These are phyloP conservation scores for Onychorhynchus coronatus DNA, from an alignment of 2,113 vertebrate genomes.

Conservation along the genomic window DNA sequence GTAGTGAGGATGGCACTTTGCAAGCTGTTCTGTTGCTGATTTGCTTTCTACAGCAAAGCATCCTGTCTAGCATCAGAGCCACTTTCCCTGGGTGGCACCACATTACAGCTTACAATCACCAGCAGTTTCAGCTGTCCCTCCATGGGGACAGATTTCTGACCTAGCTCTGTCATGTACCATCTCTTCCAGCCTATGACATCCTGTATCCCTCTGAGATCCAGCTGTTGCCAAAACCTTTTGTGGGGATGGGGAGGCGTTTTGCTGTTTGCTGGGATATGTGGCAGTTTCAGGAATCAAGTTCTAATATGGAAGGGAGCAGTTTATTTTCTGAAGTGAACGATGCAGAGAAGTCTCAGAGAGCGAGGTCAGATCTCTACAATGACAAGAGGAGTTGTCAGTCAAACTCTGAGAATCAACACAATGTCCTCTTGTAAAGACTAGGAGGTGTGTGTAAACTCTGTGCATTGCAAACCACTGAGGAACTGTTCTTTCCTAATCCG, in stretches of 20 bases:
- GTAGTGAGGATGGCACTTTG: neutral
- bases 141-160: neutral
- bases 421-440: neutral
- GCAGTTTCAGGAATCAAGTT: neutral
- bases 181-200: fast-evolving
- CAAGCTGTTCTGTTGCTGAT: neutral
- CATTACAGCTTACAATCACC: fast-evolving
- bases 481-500: neutral
- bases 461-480: neutral
- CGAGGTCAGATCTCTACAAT: neutral
- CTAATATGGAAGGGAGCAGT: neutral
- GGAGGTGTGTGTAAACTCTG: neutral
- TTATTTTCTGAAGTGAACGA: neutral
- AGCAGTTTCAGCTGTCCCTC: neutral
- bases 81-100: neutral
- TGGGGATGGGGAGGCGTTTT: no score
- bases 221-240: no score
- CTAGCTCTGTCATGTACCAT: neutral
- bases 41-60: neutral
- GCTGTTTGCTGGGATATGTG: neutral
- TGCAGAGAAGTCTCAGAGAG: neutral
- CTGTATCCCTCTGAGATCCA: neutral
- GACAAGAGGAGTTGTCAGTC: neutral
- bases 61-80: neutral
- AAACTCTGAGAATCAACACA: neutral